phyloP scores from a whole-genome alignment of 1,140 invertebrate genomes.

The Achatina immaculata region DNA sequence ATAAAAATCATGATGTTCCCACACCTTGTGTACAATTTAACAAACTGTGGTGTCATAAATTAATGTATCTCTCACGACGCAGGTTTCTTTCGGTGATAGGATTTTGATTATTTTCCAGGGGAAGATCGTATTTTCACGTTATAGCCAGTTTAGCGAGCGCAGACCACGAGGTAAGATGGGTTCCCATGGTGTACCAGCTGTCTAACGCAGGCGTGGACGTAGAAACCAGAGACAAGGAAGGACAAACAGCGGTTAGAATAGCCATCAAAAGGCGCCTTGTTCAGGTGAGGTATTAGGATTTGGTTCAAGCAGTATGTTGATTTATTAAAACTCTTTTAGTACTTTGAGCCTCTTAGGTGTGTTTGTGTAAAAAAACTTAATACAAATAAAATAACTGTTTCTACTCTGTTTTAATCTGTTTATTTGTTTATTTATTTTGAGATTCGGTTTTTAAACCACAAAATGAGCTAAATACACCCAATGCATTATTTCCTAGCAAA shows the following conservation, averaged over 20 bases:
- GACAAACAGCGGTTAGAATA: slow-evolving; percentile 54
- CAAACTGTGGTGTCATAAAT: too few relatives aligned
- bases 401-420: too few relatives aligned
- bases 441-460: too few relatives aligned
- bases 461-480: too few relatives aligned
- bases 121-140: slow-evolving; percentile 56
- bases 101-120: slow-evolving; percentile 39
- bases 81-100: too few relatives aligned
- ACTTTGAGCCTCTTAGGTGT: neutral
- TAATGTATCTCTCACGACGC: too few relatives aligned
- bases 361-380: neutral
- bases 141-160: slow-evolving; percentile 47
- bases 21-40: too few relatives aligned
- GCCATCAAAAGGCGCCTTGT: slow-evolving; percentile 45
- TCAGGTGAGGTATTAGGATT: slow-evolving; percentile 16
- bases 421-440: too few relatives aligned
- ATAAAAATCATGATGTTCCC: too few relatives aligned
- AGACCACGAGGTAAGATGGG: slow-evolving; percentile 51
- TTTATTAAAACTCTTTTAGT: neutral
- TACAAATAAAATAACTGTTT: too few relatives aligned
- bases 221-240: slow-evolving; percentile 49
- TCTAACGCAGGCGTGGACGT: slow-evolving; percentile 64
- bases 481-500: too few relatives aligned
- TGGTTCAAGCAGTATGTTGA: neutral
- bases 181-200: slow-evolving; percentile 65